These are phyloP conservation scores for Plecotus auritus DNA, from an alignment of 2,113 vertebrate species.

Conservation along the genomic window DNA sequence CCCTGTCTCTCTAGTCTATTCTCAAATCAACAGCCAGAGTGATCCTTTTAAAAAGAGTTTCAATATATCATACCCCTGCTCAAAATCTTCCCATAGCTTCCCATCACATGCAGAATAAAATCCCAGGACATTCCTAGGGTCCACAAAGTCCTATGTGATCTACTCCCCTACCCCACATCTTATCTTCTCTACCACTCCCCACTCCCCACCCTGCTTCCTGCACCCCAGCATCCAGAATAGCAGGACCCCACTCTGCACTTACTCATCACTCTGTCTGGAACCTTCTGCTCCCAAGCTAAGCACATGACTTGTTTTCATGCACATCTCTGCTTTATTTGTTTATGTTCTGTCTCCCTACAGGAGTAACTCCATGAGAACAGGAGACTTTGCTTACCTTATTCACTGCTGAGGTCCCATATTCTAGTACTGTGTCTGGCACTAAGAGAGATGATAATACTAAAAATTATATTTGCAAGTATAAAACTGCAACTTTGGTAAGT, in stretches of 20 bases:
- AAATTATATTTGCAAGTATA: not conserved
- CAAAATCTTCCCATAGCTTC: not conserved
- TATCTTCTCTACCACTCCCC: not conserved
- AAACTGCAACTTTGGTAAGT: not conserved
- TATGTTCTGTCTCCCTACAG: not conserved
- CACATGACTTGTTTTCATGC: not conserved
- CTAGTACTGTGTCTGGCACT: not conserved
- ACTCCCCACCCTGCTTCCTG: not conserved
- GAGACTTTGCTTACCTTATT: not conserved
- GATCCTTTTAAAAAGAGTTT: not conserved
- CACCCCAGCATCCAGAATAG: not conserved
- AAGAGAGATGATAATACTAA: not conserved
- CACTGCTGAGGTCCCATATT: not conserved
- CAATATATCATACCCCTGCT: not conserved
- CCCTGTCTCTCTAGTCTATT: not conserved
- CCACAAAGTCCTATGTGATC: not conserved
- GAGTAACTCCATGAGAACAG: not conserved
- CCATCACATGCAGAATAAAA: not conserved
- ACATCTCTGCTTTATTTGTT: not conserved
- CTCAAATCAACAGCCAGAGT: not conserved
- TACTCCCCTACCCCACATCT: not conserved
- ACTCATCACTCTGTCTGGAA: not conserved
- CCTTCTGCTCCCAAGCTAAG: not conserved
- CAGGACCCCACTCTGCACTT: not conserved
- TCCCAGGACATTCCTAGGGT: not conserved